Evolutionary conservation across 1,140 invertebrate species (phyloP).

Genomic region (Drosophila nigromelanica): DNA sequence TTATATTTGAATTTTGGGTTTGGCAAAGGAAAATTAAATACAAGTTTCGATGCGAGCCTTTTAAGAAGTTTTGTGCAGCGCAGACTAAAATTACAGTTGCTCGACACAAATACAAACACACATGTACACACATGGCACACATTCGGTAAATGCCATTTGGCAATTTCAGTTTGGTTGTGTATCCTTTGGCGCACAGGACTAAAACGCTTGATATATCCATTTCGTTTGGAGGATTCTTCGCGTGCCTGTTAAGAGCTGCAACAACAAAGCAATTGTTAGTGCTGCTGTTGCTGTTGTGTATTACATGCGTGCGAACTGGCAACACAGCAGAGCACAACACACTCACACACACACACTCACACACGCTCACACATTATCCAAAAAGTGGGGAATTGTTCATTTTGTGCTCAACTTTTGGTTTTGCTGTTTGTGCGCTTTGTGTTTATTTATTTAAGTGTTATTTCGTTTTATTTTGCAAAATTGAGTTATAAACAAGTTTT

Average conservation of each 20-base stretch:
- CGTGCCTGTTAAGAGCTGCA: constrained; percentile 77
- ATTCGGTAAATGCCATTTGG: constrained; percentile 65
- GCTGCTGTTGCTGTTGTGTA: constrained; percentile 59
- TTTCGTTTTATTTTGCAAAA: constrained; percentile 70
- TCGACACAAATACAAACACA: neutral
- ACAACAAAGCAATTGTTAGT: constrained; percentile 62
- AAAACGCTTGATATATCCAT: constrained; percentile 71
- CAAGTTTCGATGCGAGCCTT: constrained; percentile 28
- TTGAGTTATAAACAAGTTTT: constrained; percentile 82
- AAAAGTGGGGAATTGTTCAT: constrained; percentile 40
- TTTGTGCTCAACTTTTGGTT: constrained; percentile 55
- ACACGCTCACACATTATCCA: neutral
- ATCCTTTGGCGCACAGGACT: constrained; percentile 57
- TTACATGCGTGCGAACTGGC: constrained; percentile 74
- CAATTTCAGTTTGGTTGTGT: constrained; percentile 58
- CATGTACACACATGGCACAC: neutral
- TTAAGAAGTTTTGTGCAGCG: constrained; percentile 31
- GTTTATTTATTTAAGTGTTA: constrained; percentile 83
- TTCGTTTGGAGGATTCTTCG: constrained; percentile 78
- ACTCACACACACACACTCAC: constrained; percentile 16
- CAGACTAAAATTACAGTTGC: constrained; percentile 38
- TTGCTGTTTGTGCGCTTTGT: constrained; percentile 60
- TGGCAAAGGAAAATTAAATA: constrained; percentile 29
- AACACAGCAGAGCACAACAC: constrained; percentile 39
- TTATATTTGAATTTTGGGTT: constrained; percentile 6